Base-by-base conservation (phyloP, 2,888 invertebrate species). In the Trichopoda pennipes region DNA sequence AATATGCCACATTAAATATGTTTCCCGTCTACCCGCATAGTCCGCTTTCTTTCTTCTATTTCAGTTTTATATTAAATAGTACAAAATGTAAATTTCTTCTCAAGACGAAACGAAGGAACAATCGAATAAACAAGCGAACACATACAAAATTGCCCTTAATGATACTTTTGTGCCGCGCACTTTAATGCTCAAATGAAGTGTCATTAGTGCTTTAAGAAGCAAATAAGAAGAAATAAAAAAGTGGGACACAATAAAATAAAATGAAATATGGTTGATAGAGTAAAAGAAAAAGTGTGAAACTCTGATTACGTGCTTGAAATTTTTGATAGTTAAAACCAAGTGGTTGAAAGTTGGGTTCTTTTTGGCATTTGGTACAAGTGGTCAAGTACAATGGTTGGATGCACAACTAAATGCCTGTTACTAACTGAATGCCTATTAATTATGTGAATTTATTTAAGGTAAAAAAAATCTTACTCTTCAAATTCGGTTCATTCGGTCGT, bases 221-320 rank as follows among this genome's bases (percentile, higher is more conserved):
- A 32, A 21, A 63, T 2, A 35, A 35, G 2, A 38, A 16, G 12
- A 19, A 42, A 42, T 38, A 51, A 51, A 23, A 14, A 44, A 44
- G 42, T 35, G 44, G 44, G 10, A 17, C 35, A 32, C 4, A 38
- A 35, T 38, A 6, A 66, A 66, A 58, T 66, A 61, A 55, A 51
- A 35, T 42, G 38, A 70, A 80, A 69, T 58, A 47, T 53, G 47
- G 38, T 55, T 55, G 55, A 61, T 47, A 19, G 66, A 17, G 44
- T 23, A 47, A 53, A 61, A 58, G 68, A 72, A 79, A 69, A 63
- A 68, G 73, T 77, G 81, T 69, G 72, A 77, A 70, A 64, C 49
- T 70, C 70, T 70, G 77, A 77, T 63, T 77, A 70, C 77, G 81
- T 81, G 81, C 76, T 60, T 69, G 73, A 68, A 77, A 81, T 81